Percentiles rank a stretch among this genome's conserved stretches.
These are phyloP conservation scores for Chaetodon trifasciatus DNA, from an alignment of 2,797 vertebrate species.

Conservation along the genomic window DNA sequence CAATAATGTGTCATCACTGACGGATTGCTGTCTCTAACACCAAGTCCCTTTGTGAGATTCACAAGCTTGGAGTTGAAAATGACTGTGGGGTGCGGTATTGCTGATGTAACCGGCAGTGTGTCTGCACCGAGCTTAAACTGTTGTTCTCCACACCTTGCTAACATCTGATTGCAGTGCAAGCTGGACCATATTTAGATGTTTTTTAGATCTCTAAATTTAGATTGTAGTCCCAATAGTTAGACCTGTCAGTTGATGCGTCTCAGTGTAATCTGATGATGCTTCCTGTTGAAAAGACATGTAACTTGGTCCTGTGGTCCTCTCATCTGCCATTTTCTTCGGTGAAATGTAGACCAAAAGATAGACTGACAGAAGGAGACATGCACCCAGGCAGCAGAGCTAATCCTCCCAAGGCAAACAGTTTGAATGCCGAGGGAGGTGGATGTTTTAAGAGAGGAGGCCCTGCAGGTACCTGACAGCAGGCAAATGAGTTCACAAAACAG, in stretches of 20 bases:
- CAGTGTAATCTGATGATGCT: slow-evolving; percentile 5
- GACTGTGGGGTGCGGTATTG: neutral
- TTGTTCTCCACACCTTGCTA: neutral
- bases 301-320: slow-evolving; percentile 24
- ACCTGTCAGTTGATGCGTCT: neutral
- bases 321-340: slow-evolving; percentile 44
- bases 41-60: neutral
- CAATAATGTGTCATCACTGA: neutral
- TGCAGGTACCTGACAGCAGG: slow-evolving; percentile 66
- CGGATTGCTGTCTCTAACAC: neutral
- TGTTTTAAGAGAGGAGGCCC: slow-evolving; percentile 50
- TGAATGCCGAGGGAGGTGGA: slow-evolving; percentile 51
- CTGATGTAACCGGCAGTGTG: neutral
- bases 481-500: slow-evolving; percentile 56
- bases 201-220: neutral
- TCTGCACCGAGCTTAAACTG: neutral
- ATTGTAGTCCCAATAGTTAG: neutral
- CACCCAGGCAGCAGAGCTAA: slow-evolving; percentile 48
- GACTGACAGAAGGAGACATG: slow-evolving; percentile 55
- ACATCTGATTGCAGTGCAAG: neutral
- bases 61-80: neutral
- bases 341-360: slow-evolving; percentile 38
- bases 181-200: neutral
- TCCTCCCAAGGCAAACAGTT: slow-evolving; percentile 57
- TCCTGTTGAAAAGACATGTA: slow-evolving; percentile 28